A percentile compares a stretch with the other conserved stretches of the same genome.
phyloP scores from a whole-genome alignment of 2,113 vertebrate genomes.

The Hydrolagus affinis region DNA sequence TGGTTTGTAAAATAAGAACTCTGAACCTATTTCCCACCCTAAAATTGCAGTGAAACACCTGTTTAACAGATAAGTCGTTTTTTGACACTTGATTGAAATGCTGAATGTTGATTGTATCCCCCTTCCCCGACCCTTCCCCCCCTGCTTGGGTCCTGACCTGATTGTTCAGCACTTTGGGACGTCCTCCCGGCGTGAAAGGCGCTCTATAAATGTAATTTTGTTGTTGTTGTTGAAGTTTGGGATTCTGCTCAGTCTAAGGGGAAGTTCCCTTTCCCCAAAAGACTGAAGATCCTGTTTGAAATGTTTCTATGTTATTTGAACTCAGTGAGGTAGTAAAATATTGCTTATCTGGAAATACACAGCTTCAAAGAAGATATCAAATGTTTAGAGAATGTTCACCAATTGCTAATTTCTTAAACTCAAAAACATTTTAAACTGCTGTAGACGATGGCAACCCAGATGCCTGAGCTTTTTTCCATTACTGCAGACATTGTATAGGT shows the following conservation, averaged over 20 bases:
- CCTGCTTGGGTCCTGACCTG: too few relatives aligned
- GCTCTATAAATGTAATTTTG: too few relatives aligned
- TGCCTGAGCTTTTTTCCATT: neutral
- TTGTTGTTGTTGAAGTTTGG: too few relatives aligned
- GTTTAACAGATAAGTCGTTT: too few relatives aligned
- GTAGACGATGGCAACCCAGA: neutral
- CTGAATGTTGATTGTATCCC: too few relatives aligned
- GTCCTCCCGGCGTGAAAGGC: too few relatives aligned
- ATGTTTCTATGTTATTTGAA: neutral
- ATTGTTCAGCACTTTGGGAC: too few relatives aligned
- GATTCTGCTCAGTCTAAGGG: neutral
- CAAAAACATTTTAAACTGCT: neutral
- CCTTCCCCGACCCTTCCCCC: too few relatives aligned
- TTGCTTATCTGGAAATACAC: neutral
- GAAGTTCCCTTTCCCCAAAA: neutral
- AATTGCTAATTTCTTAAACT: neutral
- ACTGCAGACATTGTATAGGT: neutral
- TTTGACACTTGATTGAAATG: neutral
- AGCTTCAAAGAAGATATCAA: neutral
- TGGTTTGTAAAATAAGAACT: too few relatives aligned
- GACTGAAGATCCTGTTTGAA: neutral
- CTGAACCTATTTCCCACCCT: too few relatives aligned
- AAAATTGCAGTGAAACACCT: too few relatives aligned
- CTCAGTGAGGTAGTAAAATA: neutral
- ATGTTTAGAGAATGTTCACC: neutral